A percentile compares a stretch with the other conserved stretches of the same genome.
Evolutionary conservation across 2,797 vertebrate species (phyloP).

Genomic region (Sylvia borin): DNA sequence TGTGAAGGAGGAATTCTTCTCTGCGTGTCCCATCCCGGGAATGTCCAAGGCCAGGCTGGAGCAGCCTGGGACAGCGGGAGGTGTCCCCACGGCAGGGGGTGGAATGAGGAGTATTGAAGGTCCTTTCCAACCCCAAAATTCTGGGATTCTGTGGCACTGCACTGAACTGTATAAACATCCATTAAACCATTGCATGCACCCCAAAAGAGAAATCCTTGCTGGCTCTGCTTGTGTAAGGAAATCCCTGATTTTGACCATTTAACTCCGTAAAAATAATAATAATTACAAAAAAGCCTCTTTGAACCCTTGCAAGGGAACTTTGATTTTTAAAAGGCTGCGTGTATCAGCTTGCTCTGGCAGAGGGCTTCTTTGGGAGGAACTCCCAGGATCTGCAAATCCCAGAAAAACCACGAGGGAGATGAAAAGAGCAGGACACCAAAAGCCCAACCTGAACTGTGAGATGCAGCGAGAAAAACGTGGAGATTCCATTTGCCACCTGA

Average conservation of each 20-base stretch:
- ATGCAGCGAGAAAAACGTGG: fast-evolving
- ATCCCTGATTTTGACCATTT: background rate
- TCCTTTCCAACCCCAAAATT: background rate
- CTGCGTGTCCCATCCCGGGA: background rate
- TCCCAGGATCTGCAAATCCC: background rate
- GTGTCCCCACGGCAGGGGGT: background rate
- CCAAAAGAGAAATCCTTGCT: background rate
- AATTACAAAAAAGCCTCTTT: background rate
- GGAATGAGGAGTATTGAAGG: background rate
- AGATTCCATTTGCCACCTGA: background rate
- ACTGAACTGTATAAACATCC: too few relatives aligned
- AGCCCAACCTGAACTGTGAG: fast-evolving
- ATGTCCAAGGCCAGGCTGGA: background rate
- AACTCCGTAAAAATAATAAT: background rate
- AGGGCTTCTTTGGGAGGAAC: background rate
- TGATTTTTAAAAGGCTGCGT: background rate
- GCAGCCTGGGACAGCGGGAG: background rate
- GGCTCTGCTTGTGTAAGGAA: background rate
- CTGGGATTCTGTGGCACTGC: fast-evolving
- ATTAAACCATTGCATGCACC: fast-evolving
- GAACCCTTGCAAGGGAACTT: background rate
- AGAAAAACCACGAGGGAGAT: background rate
- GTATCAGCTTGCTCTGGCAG: background rate
- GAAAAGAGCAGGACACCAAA: background rate
- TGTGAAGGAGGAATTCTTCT: background rate